Evolutionary conservation across 1,140 invertebrate species (phyloP).

Genomic region (Tetraneura akinire): DNA sequence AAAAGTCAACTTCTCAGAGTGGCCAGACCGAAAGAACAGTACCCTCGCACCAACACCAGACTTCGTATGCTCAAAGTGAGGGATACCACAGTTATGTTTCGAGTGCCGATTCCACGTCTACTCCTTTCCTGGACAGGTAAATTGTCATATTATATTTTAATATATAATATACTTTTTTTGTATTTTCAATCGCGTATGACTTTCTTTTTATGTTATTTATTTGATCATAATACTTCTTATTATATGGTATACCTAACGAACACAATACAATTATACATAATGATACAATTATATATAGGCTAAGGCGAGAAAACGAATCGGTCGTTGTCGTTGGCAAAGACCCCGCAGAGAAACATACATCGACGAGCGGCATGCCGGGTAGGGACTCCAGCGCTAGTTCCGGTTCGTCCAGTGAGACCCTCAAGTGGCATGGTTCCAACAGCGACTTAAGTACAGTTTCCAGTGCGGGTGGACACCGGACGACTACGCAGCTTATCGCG

Average conservation of each 20-base stretch:
- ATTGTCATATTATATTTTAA: not conserved
- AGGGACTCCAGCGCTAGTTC: constrained; percentile 68
- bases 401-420: constrained; percentile 76
- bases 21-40: constrained; percentile 2
- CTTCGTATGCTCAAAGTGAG: constrained; percentile 78
- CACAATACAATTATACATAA: too few relatives aligned
- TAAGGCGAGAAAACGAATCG: constrained; percentile 66
- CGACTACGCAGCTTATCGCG: constrained; percentile 67
- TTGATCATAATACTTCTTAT: too few relatives aligned
- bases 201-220: too few relatives aligned
- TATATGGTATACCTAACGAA: too few relatives aligned
- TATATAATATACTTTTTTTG: not conserved
- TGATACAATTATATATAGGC: too few relatives aligned
- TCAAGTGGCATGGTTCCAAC: constrained; percentile 74
- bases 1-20: constrained; percentile 56
- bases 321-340: constrained; percentile 58
- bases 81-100: constrained; percentile 81
- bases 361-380: constrained; percentile 58
- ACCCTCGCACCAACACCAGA: constrained; percentile 70
- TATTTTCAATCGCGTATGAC: not conserved
- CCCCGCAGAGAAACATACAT: constrained; percentile 56
- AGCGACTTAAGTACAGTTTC: constrained; percentile 61
- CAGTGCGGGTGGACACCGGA: constrained; percentile 52
- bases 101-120: constrained; percentile 75
- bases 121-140: constrained; percentile 76